Percentiles rank a stretch among this genome's conserved stretches.
phyloP scores from a whole-genome alignment of 1,140 invertebrate genomes.

The Lordiphosa stackelbergi region DNA sequence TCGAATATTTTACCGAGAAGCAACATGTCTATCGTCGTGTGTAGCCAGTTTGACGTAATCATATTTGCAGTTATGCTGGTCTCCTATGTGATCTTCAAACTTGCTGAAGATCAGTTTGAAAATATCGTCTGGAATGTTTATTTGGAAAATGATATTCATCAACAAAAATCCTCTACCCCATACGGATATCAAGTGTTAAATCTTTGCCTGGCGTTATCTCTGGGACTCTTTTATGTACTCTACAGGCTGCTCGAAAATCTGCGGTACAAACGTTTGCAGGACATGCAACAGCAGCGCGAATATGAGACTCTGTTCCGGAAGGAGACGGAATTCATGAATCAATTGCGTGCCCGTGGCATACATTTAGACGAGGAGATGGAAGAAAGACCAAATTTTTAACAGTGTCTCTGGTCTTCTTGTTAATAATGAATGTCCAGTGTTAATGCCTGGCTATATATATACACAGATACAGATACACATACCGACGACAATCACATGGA shows the following conservation, averaged over 20 bases:
- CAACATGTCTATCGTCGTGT: too few species aligned
- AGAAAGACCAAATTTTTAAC: conserved; percentile 1
- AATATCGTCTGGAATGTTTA: too few species aligned
- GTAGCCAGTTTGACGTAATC: too few species aligned
- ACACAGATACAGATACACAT: conserved; percentile 4
- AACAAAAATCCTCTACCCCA: too few species aligned
- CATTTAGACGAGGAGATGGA: background rate
- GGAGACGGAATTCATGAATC: background rate
- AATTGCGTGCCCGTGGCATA: background rate
- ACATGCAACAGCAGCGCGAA: background rate
- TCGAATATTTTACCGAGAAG: too few species aligned
- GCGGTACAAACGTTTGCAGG: too few species aligned
- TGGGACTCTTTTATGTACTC: background rate
- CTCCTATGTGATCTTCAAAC: too few species aligned
- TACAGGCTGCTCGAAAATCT: background rate
- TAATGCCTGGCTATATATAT: conserved; percentile 3
- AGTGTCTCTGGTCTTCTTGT: conserved; percentile 23
- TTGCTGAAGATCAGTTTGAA: too few species aligned
- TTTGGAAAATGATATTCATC: too few species aligned
- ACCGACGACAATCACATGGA: conserved; percentile 10
- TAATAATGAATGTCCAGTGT: conserved; percentile 20
- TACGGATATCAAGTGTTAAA: too few species aligned
- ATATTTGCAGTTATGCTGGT: too few species aligned
- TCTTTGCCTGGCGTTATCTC: too few species aligned
- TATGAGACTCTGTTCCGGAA: background rate